Base-by-base conservation (phyloP, 2,113 vertebrate genomes). In the Polypterus bichir region DNA sequence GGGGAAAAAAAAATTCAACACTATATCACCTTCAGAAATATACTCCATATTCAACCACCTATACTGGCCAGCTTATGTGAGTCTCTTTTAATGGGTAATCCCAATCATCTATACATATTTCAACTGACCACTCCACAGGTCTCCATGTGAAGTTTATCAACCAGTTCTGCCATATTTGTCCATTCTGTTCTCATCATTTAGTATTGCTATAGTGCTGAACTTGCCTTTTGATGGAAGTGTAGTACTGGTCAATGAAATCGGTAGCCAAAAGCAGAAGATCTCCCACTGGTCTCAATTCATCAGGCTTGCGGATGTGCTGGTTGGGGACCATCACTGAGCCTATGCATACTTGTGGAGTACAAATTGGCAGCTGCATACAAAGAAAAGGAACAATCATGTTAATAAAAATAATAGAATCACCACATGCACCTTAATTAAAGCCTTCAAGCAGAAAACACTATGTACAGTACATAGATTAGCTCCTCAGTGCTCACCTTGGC, bases 171-270 rank as follows among this genome's bases (percentile, higher is more conserved):
- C 7, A 53, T 8, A 10, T 7, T 2, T 7, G 51, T 53, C 27
- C 27, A 27, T 53, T 53, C 10, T 8, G 51, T 53, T 7, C 51
- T 53, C 2, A 7, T 7, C 51, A 53, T 54, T 10, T 27, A 27
- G 27, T 27, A 27, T 27, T 27, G 3, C 4, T 3, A 57, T 6
- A 10, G 11, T 51, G 46, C 54, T 48, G 7, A 2, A 47, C 80
- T 78, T 81, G 76, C 96, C 94, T 95, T 86, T 90, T 99, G 65
- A 97, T 98, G 55, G 93, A 97, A 3, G 92, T 90, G 74, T 94
- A 99, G 76, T 97, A 99, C 74, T 99, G 96, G 69, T 97, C 89
- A 11, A 99, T 90, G 70, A 99, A 99, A 73, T 99, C 94, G 48
- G 90, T 93, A 59, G 96, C 93, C 59, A 97, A 78, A 0, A 83